A percentile compares a stretch with the other conserved stretches of the same genome.
Evolutionary conservation across 2,888 invertebrate genomes (phyloP).

Genomic region (Orgyia antiqua): DNA sequence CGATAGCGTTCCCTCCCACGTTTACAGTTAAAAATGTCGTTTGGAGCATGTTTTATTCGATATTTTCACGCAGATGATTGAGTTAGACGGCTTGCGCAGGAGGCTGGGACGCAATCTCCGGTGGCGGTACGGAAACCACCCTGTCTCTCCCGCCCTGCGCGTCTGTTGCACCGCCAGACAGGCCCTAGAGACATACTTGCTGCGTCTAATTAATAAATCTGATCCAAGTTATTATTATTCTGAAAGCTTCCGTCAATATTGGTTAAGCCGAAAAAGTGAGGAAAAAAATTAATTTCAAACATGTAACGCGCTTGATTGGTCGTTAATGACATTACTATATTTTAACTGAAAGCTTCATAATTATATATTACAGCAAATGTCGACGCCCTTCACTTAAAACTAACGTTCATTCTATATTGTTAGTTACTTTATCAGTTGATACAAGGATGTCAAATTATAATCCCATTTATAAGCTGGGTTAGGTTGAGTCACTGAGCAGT

Average conservation of each 20-base stretch:
- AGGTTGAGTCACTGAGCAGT: too few relatives aligned
- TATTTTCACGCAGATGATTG: conserved; percentile 71
- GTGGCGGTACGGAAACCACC: conserved; percentile 48
- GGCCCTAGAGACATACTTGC: conserved; percentile 25
- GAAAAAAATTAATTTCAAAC: too few relatives aligned
- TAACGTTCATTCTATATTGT: too few relatives aligned
- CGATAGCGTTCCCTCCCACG: conserved; percentile 36
- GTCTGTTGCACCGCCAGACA: conserved; percentile 34
- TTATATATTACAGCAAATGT: too few relatives aligned
- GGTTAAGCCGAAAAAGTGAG: too few relatives aligned
- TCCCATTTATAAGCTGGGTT: too few relatives aligned
- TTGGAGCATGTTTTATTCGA: conserved; percentile 58
- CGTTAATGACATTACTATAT: too few relatives aligned
- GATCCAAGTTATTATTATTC: conserved; percentile 25
- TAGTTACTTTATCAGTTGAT: too few relatives aligned
- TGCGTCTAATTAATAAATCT: conserved; percentile 37
- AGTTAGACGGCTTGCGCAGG: conserved; percentile 68
- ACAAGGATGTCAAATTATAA: too few relatives aligned
- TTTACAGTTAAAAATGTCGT: conserved; percentile 51
- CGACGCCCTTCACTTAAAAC: too few relatives aligned
- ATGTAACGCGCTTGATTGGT: too few relatives aligned
- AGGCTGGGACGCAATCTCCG: conserved; percentile 72
- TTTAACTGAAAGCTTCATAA: too few relatives aligned
- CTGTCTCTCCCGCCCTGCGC: conserved; percentile 19
- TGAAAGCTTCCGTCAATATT: conserved; percentile 9